Base-by-base conservation (phyloP, 2,888 invertebrate genomes). In the Drosophila pseudotakahashii region DNA sequence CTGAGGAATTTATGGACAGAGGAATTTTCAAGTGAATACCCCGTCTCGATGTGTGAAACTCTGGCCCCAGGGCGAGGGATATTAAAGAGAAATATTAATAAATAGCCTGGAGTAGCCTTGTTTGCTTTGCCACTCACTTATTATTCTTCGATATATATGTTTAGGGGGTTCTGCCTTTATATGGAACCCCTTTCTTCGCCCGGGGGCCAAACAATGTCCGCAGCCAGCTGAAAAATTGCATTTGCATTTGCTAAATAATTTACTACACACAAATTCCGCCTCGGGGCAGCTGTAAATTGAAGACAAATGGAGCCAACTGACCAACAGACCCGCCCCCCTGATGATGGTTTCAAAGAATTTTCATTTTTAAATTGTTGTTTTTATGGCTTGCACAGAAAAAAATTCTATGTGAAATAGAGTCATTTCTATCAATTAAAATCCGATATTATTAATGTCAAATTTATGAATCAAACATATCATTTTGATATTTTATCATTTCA, bases 191-290 rank as follows among this genome's bases (percentile, higher is more conserved):
- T 9, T 14, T n/a, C 6, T 19, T 10, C n/a, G 11, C 11, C 34
- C 5, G 11, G 34, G 16, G 14, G 14, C n/a, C n/a, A 36, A 48
- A 48, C 16, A 34, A 16, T 34, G 48, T 34, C 34, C 34, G n/a
- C 44, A 44, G 7, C 34, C 10, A 39, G n/a, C 52, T 41, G 58
- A 44, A 45, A 69, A 73, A 63, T 68, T 68, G 61, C 51, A 74
- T 74, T 74, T 84, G 51, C 76, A 76, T 76, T 76, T 78, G 51
- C 44, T 62, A 76, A 84, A 78, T 76, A 60, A 86, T 77, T 83
- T 77, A 55, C 64, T 37, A 67, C 75, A 83, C 42, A 83, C 10
- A 34, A 4, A 7, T 30, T 11, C 34, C 34, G 66, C 85, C 81
- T 32, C 47, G 14, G 72, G 85, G 37, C 42, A 64, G 37, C 26